Percentiles rank a stretch among this genome's conserved stretches.
phyloP scores from a whole-genome alignment of 1,140 invertebrate genomes.

The Charaxes varanes region DNA sequence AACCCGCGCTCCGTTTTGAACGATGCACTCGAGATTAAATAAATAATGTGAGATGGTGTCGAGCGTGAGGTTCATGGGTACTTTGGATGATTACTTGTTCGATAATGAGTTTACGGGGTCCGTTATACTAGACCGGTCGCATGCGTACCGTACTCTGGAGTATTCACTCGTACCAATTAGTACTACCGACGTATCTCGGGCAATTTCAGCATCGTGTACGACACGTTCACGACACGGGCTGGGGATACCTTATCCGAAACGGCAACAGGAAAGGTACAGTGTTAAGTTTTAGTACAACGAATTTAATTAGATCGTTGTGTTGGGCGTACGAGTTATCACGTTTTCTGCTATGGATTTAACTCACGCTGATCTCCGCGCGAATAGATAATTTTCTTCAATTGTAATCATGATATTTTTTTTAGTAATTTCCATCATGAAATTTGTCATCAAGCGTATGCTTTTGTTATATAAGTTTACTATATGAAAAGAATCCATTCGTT shows the following conservation, averaged over 20 bases:
- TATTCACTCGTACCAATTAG: conserved; percentile 52
- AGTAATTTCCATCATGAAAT: too few species aligned
- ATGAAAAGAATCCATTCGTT: too few species aligned
- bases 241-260: conserved; percentile 13
- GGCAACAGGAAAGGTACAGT: conserved; percentile 4
- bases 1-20: conserved; percentile 11
- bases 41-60: conserved; percentile 33
- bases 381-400: too few species aligned
- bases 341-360: neutral
- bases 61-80: conserved; percentile 38
- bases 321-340: neutral
- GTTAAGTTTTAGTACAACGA: conserved; percentile 4
- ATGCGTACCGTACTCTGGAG: conserved; percentile 35
- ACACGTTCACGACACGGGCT: conserved; percentile 16
- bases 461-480: too few species aligned
- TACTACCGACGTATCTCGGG: conserved; percentile 42
- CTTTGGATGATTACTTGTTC: conserved; percentile 53
- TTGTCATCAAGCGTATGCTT: too few species aligned
- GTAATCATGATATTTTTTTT: too few species aligned
- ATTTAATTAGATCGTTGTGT: conserved; percentile 5
- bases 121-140: conserved; percentile 51
- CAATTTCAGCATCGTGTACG: conserved; percentile 36
- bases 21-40: conserved; percentile 32
- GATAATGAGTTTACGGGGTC: conserved; percentile 55
- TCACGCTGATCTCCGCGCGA: neutral